Evolutionary conservation across 2,888 invertebrate species (phyloP).

Genomic region (Zele albiditarsus): DNA sequence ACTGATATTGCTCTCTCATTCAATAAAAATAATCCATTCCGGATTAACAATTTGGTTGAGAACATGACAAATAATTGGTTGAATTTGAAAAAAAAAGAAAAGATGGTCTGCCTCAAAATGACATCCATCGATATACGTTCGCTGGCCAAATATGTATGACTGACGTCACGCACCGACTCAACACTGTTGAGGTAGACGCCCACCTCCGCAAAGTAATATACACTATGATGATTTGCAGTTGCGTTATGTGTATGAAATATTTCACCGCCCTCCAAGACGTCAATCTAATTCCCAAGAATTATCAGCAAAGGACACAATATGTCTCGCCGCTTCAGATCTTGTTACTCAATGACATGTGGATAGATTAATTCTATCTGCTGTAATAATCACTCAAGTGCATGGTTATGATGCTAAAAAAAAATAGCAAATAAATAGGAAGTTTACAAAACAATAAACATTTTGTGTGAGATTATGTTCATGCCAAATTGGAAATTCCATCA

Average conservation of each 20-base stretch:
- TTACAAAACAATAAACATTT: background rate
- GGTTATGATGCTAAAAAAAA: background rate
- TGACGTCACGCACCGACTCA: conserved; percentile 67
- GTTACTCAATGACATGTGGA: background rate
- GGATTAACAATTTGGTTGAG: background rate
- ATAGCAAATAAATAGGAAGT: background rate
- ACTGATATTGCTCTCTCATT: no score
- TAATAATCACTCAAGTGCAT: background rate
- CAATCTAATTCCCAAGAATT: conserved; percentile 24
- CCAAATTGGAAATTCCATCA: background rate
- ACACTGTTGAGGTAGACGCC: conserved; percentile 68
- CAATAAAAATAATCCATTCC: background rate
- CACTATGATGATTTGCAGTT: conserved; percentile 29
- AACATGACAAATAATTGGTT: conserved; percentile 1
- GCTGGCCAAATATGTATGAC: conserved; percentile 71
- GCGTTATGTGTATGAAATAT: conserved; percentile 3
- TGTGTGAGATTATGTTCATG: background rate
- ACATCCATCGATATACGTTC: conserved; percentile 62
- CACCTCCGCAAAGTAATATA: conserved; percentile 61
- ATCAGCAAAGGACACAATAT: background rate
- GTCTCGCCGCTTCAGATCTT: background rate
- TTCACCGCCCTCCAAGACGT: conserved; percentile 19
- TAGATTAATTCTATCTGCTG: background rate
- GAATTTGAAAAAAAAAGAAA: background rate
- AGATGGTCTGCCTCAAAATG: conserved; percentile 40